Percentiles rank a stretch among this genome's conserved stretches.
phyloP scores from a whole-genome alignment of 1,140 invertebrate genomes.

The Venturia canescens region DNA sequence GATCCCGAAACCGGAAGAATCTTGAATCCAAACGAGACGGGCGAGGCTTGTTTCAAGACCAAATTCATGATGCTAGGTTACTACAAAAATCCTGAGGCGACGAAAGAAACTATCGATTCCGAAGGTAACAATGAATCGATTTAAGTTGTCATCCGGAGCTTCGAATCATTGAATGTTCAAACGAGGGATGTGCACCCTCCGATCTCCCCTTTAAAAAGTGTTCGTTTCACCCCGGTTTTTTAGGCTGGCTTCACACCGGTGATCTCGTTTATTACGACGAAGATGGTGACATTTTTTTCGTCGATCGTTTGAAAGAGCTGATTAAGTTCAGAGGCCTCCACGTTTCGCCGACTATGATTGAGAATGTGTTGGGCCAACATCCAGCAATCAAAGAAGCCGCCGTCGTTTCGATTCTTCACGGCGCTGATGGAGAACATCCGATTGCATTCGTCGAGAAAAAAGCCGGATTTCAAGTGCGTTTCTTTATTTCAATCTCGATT shows the following conservation, averaged over 20 bases:
- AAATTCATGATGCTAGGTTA: slow-evolving; percentile 67
- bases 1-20: slow-evolving; percentile 69
- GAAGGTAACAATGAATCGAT: background rate
- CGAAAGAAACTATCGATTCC: slow-evolving; percentile 73
- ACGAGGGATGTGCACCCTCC: too few relatives aligned
- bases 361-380: slow-evolving; percentile 81
- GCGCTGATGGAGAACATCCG: slow-evolving; percentile 80
- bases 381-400: slow-evolving; percentile 81
- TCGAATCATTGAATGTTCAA: too few relatives aligned
- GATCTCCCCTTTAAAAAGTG: too few relatives aligned
- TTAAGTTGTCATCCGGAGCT: too few relatives aligned
- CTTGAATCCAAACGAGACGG: slow-evolving; percentile 66
- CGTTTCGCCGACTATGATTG: slow-evolving; percentile 74
- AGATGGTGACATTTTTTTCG: slow-evolving; percentile 69
- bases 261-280: slow-evolving; percentile 75
- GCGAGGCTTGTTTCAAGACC: slow-evolving; percentile 72
- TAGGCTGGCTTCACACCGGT: slow-evolving; percentile 33
- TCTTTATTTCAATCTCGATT: background rate
- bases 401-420: slow-evolving; percentile 82
- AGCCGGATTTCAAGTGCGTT: background rate
- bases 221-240: background rate
- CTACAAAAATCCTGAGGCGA: slow-evolving; percentile 68
- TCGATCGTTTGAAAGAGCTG: slow-evolving; percentile 70
- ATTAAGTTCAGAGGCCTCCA: slow-evolving; percentile 22
- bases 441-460: slow-evolving; percentile 77